phyloP scores from a whole-genome alignment of 2,888 invertebrate genomes.

The Aspidiotus rigidus region DNA sequence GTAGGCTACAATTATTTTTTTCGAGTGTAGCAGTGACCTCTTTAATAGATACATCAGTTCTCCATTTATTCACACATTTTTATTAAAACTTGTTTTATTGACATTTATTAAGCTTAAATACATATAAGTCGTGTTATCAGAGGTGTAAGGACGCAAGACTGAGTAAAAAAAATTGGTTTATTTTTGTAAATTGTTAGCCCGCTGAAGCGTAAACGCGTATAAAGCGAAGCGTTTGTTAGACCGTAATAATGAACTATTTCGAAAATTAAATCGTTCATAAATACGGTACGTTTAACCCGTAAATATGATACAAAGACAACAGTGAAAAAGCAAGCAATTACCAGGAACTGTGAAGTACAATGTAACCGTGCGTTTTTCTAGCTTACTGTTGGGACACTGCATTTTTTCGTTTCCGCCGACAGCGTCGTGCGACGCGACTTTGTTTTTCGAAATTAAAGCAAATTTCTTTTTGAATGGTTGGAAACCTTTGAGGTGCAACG shows the following conservation, averaged over 20 bases:
- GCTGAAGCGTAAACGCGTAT: too few relatives aligned
- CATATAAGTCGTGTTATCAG: too few relatives aligned
- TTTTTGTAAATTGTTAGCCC: too few relatives aligned
- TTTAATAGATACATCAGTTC: too few relatives aligned
- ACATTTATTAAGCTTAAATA: too few relatives aligned
- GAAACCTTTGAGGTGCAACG: too few relatives aligned
- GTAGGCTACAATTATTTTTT: too few relatives aligned
- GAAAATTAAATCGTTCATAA: constrained; percentile 13
- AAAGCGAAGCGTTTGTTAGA: constrained; percentile 8
- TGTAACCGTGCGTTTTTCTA: neutral
- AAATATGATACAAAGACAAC: neutral
- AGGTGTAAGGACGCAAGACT: too few relatives aligned
- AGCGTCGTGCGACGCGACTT: neutral
- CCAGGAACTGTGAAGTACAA: neutral
- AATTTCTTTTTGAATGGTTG: neutral
- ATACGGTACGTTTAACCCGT: constrained; percentile 4
- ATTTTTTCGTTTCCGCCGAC: neutral
- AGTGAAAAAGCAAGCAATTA: neutral
- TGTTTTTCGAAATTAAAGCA: neutral
- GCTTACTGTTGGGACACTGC: neutral
- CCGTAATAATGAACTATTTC: constrained; percentile 7
- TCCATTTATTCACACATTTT: too few relatives aligned
- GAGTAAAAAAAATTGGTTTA: too few relatives aligned
- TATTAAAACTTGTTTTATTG: too few relatives aligned
- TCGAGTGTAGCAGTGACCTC: too few relatives aligned